Evolutionary conservation across 1,140 invertebrate species (phyloP), one percentile per base, ranked within the genome.

Genomic region (Druon quercuslanigerum): DNA sequence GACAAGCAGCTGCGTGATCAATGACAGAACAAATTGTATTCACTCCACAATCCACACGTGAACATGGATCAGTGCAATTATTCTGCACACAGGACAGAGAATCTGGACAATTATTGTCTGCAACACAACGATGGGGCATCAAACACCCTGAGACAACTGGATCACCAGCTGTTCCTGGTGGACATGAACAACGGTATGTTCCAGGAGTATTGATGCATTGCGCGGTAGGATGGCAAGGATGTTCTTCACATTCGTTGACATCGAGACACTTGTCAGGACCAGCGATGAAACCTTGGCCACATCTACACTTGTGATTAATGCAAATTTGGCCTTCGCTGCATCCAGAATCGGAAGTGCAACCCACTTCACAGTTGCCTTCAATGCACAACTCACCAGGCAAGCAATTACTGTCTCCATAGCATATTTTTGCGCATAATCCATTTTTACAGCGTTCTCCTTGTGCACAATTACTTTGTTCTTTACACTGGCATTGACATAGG

Each of bases 381-480:
- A 94, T 93, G 83, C 97, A 98, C 56, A 98, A 94, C 92, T 98
- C 97, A 73, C 97, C 97, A 9, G 95, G 94, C 76, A 97, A 91
- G 82, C 97, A 98, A 84, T 98, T 98, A 83, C 95, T 96, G 85
- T 97, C 97, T 5, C 95, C 94, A 84, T 97, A 97, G 87, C 97
- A 98, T 50, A 97, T 93, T 92, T 97, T 97, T 16, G 95, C 92
- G 82, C 96, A 98, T 46, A 95, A 93, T 78, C 94, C 95, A 75
- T 95, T 94, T 72, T 93, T 93, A 83, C 97, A 98, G 70, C 95
- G 93, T 91, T 98, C 97, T 14, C 97, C 97, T 19, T 95, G 92
- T 0, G 96, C 96, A 87, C 96, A 97, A 60, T 94, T 91, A 6
- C 89, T 91, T 60, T 94, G 94, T 71, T 94, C 94, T 79, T 92